Conservation (phyloP, 1,140 invertebrate genomes). For the Bombus sibiricus region DNA sequence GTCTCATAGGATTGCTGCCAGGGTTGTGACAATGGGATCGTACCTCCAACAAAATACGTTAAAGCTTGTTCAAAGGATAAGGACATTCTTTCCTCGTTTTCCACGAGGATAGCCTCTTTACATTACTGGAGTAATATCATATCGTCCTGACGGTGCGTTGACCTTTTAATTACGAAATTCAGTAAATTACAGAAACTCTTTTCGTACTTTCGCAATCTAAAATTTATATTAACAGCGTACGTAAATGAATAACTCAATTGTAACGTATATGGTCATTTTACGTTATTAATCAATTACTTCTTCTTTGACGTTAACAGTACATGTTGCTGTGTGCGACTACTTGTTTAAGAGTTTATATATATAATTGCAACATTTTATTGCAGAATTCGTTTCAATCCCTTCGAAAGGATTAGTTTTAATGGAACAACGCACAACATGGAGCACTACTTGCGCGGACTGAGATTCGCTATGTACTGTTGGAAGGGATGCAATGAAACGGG, state of each 20-base stretch:
- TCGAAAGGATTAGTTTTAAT: background rate
- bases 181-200: background rate
- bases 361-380: background rate
- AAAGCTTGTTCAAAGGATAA: background rate
- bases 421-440: background rate
- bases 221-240: background rate
- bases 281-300: background rate
- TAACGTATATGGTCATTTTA: background rate
- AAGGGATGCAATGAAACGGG: background rate
- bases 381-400: background rate
- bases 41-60: background rate
- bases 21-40: slow-evolving; percentile 6
- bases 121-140: background rate
- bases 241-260: background rate
- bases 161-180: background rate
- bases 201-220: background rate
- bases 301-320: background rate
- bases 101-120: background rate
- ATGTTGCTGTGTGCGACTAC: background rate
- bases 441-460: background rate
- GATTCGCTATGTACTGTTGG: background rate
- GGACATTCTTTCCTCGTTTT: background rate
- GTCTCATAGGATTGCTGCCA: slow-evolving; percentile 14
- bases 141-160: background rate
- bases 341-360: background rate